Conservation (phyloP, 2,797 vertebrate genomes). For the Poecilia gillii region DNA sequence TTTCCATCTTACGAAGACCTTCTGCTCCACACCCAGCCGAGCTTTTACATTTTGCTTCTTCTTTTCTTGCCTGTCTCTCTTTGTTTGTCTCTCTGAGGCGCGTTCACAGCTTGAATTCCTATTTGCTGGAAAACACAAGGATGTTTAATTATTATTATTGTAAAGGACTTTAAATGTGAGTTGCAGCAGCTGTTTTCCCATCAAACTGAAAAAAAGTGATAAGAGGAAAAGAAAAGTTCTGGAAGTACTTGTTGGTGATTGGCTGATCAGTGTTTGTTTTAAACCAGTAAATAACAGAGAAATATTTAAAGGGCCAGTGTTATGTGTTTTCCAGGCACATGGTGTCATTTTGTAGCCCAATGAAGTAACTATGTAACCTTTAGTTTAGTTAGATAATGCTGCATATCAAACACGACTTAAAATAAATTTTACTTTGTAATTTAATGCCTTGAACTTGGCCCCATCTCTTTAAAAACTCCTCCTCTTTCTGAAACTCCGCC, state of each 20-base stretch:
- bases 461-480: no score
- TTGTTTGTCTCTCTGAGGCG: constrained; percentile 27
- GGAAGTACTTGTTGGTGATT: background rate
- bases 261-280: background rate
- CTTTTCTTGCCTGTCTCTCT: background rate
- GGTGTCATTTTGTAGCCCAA: no score
- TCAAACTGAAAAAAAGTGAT: background rate
- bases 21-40: constrained; percentile 10
- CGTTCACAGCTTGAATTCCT: background rate
- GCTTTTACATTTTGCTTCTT: constrained; percentile 10
- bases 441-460: no score
- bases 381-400: no score
- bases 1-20: constrained; percentile 29
- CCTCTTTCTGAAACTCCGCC: no score
- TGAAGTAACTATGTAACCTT: no score
- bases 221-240: background rate
- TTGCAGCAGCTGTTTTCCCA: background rate
- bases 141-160: background rate
- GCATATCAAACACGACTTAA: no score
- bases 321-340: no score
- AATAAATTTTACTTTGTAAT: no score
- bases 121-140: background rate
- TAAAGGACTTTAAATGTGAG: background rate
- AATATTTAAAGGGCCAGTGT: background rate
- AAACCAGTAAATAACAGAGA: background rate